These are phyloP conservation scores for Netelia virgata DNA, from an alignment of 2,888 invertebrate species.

Conservation along the genomic window DNA sequence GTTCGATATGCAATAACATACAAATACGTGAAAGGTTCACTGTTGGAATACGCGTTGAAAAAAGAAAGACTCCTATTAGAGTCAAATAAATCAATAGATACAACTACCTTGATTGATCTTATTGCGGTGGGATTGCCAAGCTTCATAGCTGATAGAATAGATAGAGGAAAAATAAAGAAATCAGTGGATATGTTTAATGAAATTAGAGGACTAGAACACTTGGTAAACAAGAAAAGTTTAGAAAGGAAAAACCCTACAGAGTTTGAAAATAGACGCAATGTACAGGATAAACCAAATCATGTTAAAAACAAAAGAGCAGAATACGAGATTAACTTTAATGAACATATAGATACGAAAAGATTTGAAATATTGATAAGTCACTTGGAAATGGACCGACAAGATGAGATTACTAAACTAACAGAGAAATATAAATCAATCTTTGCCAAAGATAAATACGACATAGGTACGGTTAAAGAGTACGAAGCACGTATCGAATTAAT, in stretches of 20 bases:
- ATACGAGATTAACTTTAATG: constrained; percentile 51
- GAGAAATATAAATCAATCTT: constrained; percentile 49
- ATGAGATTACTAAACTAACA: constrained; percentile 31
- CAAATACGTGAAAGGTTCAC: constrained; percentile 19
- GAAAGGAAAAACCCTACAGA: constrained; percentile 25
- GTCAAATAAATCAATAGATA: constrained; percentile 33
- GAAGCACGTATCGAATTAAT: constrained; percentile 36
- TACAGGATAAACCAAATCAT: constrained; percentile 11
- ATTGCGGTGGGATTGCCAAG: constrained; percentile 18
- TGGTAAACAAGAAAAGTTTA: constrained; percentile 21
- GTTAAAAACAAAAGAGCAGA: not conserved
- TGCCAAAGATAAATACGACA: constrained; percentile 59
- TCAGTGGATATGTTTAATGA: constrained; percentile 33
- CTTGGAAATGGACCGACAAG: constrained; percentile 33
- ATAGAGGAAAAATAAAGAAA: constrained; percentile 33
- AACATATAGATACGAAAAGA: constrained; percentile 45
- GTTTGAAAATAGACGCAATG: constrained; percentile 12
- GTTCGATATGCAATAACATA: constrained; percentile 15
- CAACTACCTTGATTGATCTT: constrained; percentile 24
- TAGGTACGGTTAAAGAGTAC: constrained; percentile 55
- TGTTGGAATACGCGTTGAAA: constrained; percentile 36
- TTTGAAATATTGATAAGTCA: constrained; percentile 43
- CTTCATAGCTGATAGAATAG: constrained; percentile 40
- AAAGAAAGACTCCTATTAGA: constrained; percentile 42
- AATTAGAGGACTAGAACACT: constrained; percentile 35